These are phyloP conservation scores for Bungarus multicinctus DNA, from an alignment of 2,113 vertebrate species.

Conservation along the genomic window DNA sequence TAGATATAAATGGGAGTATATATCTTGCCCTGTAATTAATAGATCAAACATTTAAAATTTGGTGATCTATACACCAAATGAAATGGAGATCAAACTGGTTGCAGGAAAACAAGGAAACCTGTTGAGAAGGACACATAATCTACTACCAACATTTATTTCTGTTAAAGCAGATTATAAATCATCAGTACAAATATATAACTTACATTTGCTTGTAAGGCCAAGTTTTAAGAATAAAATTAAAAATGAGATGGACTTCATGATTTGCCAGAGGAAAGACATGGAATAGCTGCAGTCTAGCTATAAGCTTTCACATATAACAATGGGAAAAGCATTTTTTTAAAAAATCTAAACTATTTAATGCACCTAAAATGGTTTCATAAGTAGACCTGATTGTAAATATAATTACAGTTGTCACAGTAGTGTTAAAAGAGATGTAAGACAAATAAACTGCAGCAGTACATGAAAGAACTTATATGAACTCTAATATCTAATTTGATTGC, in stretches of 20 bases:
- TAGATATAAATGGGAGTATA: not conserved
- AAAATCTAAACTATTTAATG: conserved; percentile 52
- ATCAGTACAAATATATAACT: conserved; percentile 87
- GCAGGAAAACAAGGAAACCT: conserved; percentile 34
- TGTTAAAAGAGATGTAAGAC: conserved; percentile 72
- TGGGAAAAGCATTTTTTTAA: conserved; percentile 21
- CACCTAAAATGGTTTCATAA: conserved; percentile 59
- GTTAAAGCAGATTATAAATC: conserved; percentile 87
- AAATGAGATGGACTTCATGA: conserved; percentile 73
- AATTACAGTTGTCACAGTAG: conserved; percentile 69
- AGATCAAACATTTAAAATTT: not conserved
- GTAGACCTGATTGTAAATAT: conserved; percentile 53
- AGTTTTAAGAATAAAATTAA: conserved; percentile 72
- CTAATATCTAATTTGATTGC: conserved; percentile 61
- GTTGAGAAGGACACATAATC: conserved; percentile 55
- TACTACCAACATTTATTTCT: conserved; percentile 86
- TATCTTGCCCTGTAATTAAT: not conserved
- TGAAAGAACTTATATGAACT: conserved; percentile 66
- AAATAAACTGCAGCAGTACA: conserved; percentile 68
- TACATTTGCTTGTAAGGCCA: conserved; percentile 85
- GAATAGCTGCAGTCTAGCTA: conserved; percentile 63
- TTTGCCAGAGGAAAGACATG: conserved; percentile 63
- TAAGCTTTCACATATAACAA: conserved; percentile 53
- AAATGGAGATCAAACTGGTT: not conserved
- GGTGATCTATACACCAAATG: not conserved